These are phyloP conservation scores for Apodemus agrarius DNA, from an alignment of 2,797 vertebrate species.

Conservation along the genomic window DNA sequence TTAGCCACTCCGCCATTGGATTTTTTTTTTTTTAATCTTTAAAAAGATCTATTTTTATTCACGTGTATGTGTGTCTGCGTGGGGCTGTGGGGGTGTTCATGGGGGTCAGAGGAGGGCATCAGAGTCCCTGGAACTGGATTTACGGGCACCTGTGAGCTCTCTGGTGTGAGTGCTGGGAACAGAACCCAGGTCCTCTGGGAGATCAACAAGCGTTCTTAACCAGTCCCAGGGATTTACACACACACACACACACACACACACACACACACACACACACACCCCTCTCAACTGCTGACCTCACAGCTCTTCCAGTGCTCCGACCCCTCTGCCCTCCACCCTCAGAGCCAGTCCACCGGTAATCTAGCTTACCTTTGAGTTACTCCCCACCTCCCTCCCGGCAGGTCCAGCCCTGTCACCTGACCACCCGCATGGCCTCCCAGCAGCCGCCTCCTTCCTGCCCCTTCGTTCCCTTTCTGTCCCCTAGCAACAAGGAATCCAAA, in stretches of 20 bases:
- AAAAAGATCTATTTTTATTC: neutral
- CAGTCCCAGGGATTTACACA: neutral
- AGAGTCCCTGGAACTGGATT: neutral
- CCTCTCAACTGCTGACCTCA: neutral
- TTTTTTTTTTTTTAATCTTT: neutral
- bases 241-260: too few relatives aligned
- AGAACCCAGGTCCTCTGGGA: neutral
- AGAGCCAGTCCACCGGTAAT: neutral
- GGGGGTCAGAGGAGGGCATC: neutral
- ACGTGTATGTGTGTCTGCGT: neutral
- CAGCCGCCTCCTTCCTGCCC: neutral
- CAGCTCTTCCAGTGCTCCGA: rapidly evolving
- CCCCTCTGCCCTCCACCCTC: neutral
- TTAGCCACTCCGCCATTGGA: neutral
- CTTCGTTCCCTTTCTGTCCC: neutral
- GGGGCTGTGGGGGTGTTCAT: neutral
- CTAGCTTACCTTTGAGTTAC: neutral
- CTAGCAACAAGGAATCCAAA: neutral
- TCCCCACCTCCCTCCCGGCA: neutral
- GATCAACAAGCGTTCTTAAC: neutral
- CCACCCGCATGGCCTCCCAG: neutral
- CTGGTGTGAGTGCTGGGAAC: neutral
- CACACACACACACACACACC: too few relatives aligned
- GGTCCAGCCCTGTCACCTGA: neutral
- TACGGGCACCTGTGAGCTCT: neutral